These are phyloP conservation scores for Hemistola chrysoprasaria DNA, from an alignment of 2,888 invertebrate genomes.

Conservation along the genomic window DNA sequence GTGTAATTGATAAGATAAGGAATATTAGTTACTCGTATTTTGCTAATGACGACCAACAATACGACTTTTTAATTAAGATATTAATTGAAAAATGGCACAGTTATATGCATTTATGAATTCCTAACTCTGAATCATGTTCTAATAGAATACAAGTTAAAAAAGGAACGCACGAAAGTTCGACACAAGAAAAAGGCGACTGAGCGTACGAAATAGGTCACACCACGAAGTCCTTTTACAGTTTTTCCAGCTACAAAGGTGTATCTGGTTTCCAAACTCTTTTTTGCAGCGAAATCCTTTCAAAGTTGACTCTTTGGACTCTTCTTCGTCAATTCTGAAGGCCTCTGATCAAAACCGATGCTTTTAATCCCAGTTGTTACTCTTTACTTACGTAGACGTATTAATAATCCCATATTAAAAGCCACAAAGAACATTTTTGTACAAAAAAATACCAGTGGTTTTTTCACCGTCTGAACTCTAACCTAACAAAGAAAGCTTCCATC, in stretches of 20 bases:
- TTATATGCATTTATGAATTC: neutral
- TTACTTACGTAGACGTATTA: neutral
- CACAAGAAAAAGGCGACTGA: slow-evolving; percentile 7
- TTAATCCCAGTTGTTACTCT: neutral
- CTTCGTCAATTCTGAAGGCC: neutral
- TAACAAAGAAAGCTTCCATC: slow-evolving; percentile 22
- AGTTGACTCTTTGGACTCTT: slow-evolving; percentile 30
- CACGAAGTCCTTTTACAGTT: slow-evolving; percentile 6
- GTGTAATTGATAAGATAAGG: slow-evolving; percentile 12
- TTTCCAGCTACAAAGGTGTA: slow-evolving; percentile 10
- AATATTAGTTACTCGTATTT: slow-evolving; percentile 6
- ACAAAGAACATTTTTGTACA: neutral
- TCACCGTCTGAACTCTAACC: slow-evolving; percentile 8
- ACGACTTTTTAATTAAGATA: too few species aligned
- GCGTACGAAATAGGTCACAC: slow-evolving; percentile 6
- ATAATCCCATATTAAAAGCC: neutral
- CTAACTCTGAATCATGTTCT: neutral
- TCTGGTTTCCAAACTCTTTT: slow-evolving; percentile 11
- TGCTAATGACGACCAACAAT: slow-evolving; percentile 10
- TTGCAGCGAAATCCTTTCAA: slow-evolving; percentile 28
- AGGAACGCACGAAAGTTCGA: neutral
- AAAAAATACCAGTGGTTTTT: neutral
- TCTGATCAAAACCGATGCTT: neutral
- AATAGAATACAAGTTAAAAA: neutral
- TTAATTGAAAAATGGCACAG: neutral